Percentiles rank a stretch among this genome's conserved stretches.
These are phyloP conservation scores for Drosophila grimshawi DNA, from an alignment of 1,140 invertebrate species.

Conservation along the genomic window DNA sequence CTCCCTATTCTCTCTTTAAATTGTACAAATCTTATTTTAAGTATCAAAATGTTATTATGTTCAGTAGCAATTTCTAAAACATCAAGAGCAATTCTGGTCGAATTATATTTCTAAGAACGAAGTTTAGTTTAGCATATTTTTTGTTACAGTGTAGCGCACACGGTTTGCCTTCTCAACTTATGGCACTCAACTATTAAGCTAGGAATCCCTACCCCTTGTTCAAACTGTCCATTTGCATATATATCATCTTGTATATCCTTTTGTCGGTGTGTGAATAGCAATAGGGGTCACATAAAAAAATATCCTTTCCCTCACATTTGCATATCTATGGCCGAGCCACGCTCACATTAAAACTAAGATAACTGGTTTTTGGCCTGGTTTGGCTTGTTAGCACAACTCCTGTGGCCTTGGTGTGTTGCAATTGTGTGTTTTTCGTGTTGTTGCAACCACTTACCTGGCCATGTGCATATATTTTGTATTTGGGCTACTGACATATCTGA, in stretches of 20 bases:
- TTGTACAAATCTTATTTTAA: too few relatives aligned
- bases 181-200: slow-evolving; percentile 45
- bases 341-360: slow-evolving; percentile 47
- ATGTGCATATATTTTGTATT: background rate
- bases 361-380: slow-evolving; percentile 54
- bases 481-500: slow-evolving; percentile 7
- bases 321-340: slow-evolving; percentile 47
- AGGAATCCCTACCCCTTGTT: background rate
- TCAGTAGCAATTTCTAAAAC: too few relatives aligned
- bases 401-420: slow-evolving; percentile 40
- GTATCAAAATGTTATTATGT: too few relatives aligned
- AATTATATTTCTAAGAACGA: too few relatives aligned
- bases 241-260: slow-evolving; percentile 73
- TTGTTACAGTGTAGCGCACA: background rate
- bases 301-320: slow-evolving; percentile 50
- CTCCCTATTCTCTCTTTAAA: too few relatives aligned
- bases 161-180: slow-evolving; percentile 15
- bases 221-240: slow-evolving; percentile 70
- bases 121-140: background rate
- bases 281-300: slow-evolving; percentile 40
- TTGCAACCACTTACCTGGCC: slow-evolving; percentile 22
- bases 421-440: slow-evolving; percentile 39
- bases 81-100: too few relatives aligned
- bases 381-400: slow-evolving; percentile 49
- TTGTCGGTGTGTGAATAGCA: slow-evolving; percentile 71